Evolutionary conservation across 1,140 invertebrate species (phyloP), one percentile per base, ranked within the genome.

Genomic region (Papilio polyxenes): DNA sequence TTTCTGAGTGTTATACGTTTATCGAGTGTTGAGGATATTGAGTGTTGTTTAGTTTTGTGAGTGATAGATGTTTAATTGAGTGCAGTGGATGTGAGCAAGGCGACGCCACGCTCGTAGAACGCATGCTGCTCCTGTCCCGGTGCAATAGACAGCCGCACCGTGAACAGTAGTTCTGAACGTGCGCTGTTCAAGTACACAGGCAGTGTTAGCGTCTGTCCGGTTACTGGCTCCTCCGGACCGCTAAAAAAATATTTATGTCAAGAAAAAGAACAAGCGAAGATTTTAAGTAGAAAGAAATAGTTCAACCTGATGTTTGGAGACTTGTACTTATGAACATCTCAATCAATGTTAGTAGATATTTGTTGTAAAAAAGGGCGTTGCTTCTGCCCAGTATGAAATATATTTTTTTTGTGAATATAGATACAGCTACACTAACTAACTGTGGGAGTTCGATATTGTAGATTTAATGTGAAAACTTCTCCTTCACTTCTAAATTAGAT

Each of bases 101-200:
- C 99, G 2, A 99, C 99, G 82, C 99, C 99, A 82, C 99, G 96
- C 94, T 99, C 99, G 94, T 99, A 99, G 95, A 99, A 99, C 91
- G 97, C 98, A 92, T 98, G 98, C 83, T 97, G 97, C 92, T 98
- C 98, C 95, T 97, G 98, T 83, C 96, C 97, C 81, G 97, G 96
- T 51, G 97, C 98, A 53, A 98, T 97, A 86, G 98, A 97, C 88
- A 99, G 96, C 89, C 99, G 98, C 77, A 99, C 97, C 0, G 98
- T 99, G 94, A 99, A 99, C 79, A 99, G 95, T 74, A 99, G 95
- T 91, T 99, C 98, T 0, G 97, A 97, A 84, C 99, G 96, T 3
- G 98, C 99, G 48, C 98, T 97, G 95, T 99, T 99, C 85, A 99
- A 95, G 94, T 99, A 99, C 83, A 99, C 98, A 0, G 99, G 99